These are phyloP conservation scores for Drosophila willistoni DNA, from an alignment of 1,140 invertebrate species.

Conservation along the genomic window DNA sequence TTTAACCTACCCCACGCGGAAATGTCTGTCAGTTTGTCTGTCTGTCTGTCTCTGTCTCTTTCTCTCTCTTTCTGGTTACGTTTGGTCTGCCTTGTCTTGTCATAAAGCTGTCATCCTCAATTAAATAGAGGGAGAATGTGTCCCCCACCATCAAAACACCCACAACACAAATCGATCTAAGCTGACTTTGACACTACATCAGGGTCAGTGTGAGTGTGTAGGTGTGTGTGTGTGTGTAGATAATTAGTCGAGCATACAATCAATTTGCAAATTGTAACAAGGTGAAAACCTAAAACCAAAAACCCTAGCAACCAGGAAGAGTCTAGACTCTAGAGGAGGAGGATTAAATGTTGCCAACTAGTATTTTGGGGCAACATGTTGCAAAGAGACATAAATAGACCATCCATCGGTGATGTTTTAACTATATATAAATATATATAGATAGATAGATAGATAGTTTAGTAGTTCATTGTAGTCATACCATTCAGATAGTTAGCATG, in stretches of 20 bases:
- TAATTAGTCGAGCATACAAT: conserved; percentile 61
- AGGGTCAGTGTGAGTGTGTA: conserved; percentile 38
- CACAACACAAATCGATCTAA: conserved; percentile 59
- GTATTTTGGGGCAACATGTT: too few relatives aligned
- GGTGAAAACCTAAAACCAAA: conserved; percentile 1
- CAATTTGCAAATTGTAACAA: conserved; percentile 47
- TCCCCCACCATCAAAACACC: not conserved
- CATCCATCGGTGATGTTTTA: too few relatives aligned
- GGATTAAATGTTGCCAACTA: too few relatives aligned
- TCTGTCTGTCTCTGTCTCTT: not conserved
- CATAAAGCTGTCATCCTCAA: conserved; percentile 29
- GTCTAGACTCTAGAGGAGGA: too few relatives aligned
- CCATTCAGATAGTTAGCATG: conserved; percentile 83
- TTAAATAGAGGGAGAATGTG: conserved; percentile 24
- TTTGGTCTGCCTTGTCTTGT: conserved; percentile 1
- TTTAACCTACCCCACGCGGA: conserved; percentile 55
- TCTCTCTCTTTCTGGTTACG: not conserved
- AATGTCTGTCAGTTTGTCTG: conserved; percentile 36
- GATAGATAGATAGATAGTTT: too few relatives aligned
- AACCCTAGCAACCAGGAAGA: not conserved
- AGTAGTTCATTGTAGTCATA: conserved; percentile 43
- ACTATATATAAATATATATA: too few relatives aligned
- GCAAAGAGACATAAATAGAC: too few relatives aligned
- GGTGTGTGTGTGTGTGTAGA: conserved; percentile 5
- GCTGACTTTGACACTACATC: conserved; percentile 69